A percentile compares a stretch with the other conserved stretches of the same genome.
Evolutionary conservation across 2,113 vertebrate species (phyloP).

Genomic region (Sebastes schlegelii): DNA sequence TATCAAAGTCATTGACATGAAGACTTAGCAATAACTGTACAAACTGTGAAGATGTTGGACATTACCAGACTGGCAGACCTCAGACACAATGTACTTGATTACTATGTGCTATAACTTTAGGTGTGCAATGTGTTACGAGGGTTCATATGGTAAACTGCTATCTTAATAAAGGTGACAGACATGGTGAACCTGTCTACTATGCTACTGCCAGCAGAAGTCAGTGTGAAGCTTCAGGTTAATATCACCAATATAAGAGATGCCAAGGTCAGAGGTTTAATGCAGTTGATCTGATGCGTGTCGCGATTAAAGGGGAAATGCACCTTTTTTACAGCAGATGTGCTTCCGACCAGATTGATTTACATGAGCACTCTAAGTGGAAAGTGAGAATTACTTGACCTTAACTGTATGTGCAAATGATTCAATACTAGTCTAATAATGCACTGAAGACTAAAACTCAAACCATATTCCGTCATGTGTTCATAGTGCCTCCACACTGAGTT

Average conservation of each 20-base stretch:
- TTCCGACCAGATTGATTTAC: neutral
- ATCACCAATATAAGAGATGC: neutral
- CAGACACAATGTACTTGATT: constrained; percentile 13
- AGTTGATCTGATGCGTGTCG: neutral
- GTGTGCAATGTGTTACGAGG: neutral
- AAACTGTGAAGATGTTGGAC: constrained; percentile 1
- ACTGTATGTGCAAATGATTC: neutral
- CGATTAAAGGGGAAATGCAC: constrained; percentile 2
- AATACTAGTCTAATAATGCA: constrained; percentile 22
- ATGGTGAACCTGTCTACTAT: neutral
- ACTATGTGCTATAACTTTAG: constrained; percentile 1
- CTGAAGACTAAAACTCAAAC: constrained; percentile 4
- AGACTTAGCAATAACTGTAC: neutral
- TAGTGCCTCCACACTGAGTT: neutral
- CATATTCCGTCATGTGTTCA: neutral
- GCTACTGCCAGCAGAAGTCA: neutral
- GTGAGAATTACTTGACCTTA: constrained; percentile 27
- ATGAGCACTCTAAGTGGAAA: constrained; percentile 65
- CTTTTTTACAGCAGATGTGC: neutral
- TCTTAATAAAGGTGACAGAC: neutral
- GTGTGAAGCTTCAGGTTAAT: constrained; percentile 19
- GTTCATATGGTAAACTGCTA: constrained; percentile 8
- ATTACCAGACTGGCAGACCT: neutral
- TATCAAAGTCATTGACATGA: neutral
- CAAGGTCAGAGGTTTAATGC: neutral